Base-by-base conservation (phyloP, 2,888 invertebrate genomes). In the Drosophila vallismaia region DNA sequence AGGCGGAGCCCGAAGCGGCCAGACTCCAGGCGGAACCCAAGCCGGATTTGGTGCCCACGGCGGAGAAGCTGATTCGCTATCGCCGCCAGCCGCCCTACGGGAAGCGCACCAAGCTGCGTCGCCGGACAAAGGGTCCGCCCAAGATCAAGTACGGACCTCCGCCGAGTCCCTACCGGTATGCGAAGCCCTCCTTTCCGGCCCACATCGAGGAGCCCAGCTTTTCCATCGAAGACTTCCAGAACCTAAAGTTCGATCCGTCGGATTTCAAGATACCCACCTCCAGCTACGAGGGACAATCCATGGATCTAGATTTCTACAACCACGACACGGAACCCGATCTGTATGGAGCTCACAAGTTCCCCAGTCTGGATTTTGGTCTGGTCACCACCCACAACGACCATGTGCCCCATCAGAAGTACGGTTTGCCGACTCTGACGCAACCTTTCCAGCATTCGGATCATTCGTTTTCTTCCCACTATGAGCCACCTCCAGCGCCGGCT, bases 271-370 rank as follows among this genome's bases (percentile, higher is more conserved):
- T 90, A 7, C 89, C 91, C 3, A 67, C 86, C 2, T 79, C 89
- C 0, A 89, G 85, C 19, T 91, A 90, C 63, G 91, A 91, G 62
- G 77, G 77, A 0, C 88, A 90, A 62, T 73, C 84, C 9, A 91
- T 91, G 88, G 87, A 90, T 46, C 73, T 91, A 8, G 88, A 91
- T 55, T 86, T 90, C 3, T 91, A 91, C 44, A 79, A 82, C 24
- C 77, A 88, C 1, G 67, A 66, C 8, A n/a, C 68, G 4, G 69
- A 75, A 9, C 56, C 66, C 8, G 79, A 79, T 10, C 56, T 79
- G 0, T 78, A 88, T 29, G 71, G 85, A 0, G 76, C 84, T 1
- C 79, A 88, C 33, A 89, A 89, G 63, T 63, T 76, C 42, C 75
- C 84, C 7, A 77, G 75, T 3, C 58, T 86, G n/a, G 86, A 90